Base-by-base conservation (phyloP, 2,797 vertebrate species). In the Lithobates pipiens region DNA sequence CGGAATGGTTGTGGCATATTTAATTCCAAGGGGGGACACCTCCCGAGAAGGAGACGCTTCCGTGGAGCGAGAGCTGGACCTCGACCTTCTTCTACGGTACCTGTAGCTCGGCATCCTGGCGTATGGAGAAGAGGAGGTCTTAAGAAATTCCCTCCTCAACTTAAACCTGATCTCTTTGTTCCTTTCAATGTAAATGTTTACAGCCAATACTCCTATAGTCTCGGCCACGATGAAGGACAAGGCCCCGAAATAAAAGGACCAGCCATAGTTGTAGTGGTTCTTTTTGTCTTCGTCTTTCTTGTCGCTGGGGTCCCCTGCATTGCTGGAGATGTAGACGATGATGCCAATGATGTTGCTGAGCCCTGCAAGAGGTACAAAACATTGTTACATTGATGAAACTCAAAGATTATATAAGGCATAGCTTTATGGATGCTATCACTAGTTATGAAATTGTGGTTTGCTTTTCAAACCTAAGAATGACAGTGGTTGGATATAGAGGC, bases 311-410 rank as follows among this genome's bases (percentile, higher is more conserved):
- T 99, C 97, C 0, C 97, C 98, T 0, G 96, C 94, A 16, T 99
- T 99, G 93, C 98, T 99, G 54, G 98, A 99, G 90, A 99, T 99
- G 93, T 98, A 99, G 86, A 99, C 97, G 6, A 99, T 99, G 92
- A 99, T 99, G 87, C 98, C 98, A 2, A 99, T 99, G 92, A 99
- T 99, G 93, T 99, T 99, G 91, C 97, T 99, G 88, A 99, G 92
- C 84, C 98, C 98, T 99, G 89, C 27, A 76, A 67, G 65, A 25
- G 10, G 13, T 29, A 61, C 54, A 23, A 21, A 74, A 76, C n/a
- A 68, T 68, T 25, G 11, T 44, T 65, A 65, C 18, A 39, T 1
- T 39, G 21, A 18, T 54, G 1, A 0, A 54, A 54, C 15, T 18
- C 3, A 1, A 23, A 61, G 0, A 7, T 23, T 61, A 23, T 61